Percentiles rank a stretch among this genome's conserved stretches.
Conservation (phyloP, 2,113 vertebrate species). For the Catharus bicknelli region DNA sequence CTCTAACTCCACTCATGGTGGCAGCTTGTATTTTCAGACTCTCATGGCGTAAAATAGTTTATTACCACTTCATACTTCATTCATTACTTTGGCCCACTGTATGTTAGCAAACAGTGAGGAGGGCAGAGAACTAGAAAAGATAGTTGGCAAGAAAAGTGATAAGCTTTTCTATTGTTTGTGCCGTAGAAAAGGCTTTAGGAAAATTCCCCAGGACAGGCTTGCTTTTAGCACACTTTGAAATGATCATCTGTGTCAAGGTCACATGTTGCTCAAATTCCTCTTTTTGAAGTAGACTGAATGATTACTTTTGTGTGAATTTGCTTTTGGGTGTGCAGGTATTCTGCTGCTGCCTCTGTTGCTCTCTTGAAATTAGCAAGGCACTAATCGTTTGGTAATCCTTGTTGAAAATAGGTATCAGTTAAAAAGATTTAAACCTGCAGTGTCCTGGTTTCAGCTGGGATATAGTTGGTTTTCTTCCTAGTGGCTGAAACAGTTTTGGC, state of each 20-base stretch:
- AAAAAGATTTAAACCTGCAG: neutral
- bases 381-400: neutral
- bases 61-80: rapidly evolving
- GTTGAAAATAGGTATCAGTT: neutral
- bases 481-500: neutral
- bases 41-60: neutral
- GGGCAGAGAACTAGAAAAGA: neutral
- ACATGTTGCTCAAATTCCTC: neutral
- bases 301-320: neutral
- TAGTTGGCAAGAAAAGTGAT: neutral
- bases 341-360: neutral
- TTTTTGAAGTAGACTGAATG: neutral
- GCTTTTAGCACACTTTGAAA: neutral
- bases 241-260: neutral
- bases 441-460: neutral
- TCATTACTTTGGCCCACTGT: neutral
- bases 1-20: neutral
- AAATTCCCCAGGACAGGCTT: neutral
- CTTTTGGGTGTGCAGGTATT: neutral
- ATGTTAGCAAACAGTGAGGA: neutral
- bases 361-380: neutral
- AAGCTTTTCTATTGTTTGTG: neutral
- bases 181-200: rapidly evolving
- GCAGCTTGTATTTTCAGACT: neutral
- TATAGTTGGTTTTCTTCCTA: neutral